Conservation (phyloP, 2,797 vertebrate genomes). For the Jordanella pulchra region DNA sequence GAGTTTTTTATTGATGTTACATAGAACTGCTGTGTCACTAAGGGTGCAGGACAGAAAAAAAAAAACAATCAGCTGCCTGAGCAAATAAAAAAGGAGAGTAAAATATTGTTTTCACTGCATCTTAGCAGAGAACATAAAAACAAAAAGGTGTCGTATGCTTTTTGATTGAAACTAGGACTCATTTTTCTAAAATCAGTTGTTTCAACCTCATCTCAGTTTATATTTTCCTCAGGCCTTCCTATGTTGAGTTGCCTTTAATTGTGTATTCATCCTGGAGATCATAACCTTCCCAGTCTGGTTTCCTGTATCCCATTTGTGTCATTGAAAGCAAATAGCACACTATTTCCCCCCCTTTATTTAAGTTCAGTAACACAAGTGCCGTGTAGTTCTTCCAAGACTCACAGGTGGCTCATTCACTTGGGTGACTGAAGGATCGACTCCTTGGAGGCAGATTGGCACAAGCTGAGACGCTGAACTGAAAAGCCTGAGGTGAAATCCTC, state of each 20-base stretch:
- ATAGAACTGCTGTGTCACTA: too few relatives aligned
- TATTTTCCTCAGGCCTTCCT: not conserved
- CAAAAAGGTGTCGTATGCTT: too few relatives aligned
- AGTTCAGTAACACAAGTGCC: slow-evolving; percentile 15
- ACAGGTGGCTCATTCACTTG: slow-evolving; percentile 60
- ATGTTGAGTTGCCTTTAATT: not conserved
- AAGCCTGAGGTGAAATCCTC: slow-evolving; percentile 64
- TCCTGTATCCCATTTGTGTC: slow-evolving; percentile 12
- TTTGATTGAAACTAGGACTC: slow-evolving; percentile 6
- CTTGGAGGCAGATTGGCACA: slow-evolving; percentile 40
- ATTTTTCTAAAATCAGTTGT: slow-evolving; percentile 6
- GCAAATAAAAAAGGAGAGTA: too few relatives aligned
- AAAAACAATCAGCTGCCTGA: too few relatives aligned
- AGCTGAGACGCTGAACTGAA: slow-evolving; percentile 34
- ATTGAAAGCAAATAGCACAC: slow-evolving; percentile 31
- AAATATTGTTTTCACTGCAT: too few relatives aligned
- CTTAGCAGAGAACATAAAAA: not conserved
- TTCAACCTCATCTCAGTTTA: slow-evolving; percentile 1
- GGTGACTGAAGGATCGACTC: slow-evolving; percentile 29
- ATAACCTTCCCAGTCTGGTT: slow-evolving; percentile 8
- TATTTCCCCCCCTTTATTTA: slow-evolving; percentile 25
- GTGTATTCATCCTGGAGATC: slow-evolving; percentile 13
- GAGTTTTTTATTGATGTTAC: too few relatives aligned
- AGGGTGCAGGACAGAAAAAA: too few relatives aligned
- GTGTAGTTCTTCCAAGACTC: slow-evolving; percentile 34